Evolutionary conservation across 2,888 invertebrate genomes (phyloP).

Genomic region (Ypsolopha scabrella): DNA sequence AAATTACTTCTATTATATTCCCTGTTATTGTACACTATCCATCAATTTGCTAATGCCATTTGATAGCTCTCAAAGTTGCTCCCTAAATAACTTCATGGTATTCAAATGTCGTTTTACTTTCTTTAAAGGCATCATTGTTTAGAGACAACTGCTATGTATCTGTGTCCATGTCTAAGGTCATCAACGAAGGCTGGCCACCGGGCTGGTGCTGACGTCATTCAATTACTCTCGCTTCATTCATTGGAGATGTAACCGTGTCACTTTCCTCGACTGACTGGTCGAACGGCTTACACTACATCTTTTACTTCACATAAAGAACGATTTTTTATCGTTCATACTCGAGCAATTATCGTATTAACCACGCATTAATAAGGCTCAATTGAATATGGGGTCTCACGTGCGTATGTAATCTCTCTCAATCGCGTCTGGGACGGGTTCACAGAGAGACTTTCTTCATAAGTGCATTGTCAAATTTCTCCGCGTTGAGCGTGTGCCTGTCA

Average conservation of each 20-base stretch:
- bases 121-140: background rate
- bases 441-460: conserved; percentile 54
- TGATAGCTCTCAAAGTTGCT: background rate
- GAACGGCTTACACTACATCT: conserved; percentile 3
- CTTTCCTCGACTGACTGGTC: conserved; percentile 39
- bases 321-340: background rate
- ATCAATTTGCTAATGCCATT: conserved; percentile 3
- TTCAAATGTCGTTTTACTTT: background rate
- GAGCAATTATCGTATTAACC: conserved; percentile 8
- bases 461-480: conserved; percentile 59
- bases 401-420: conserved; percentile 29
- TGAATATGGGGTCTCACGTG: background rate
- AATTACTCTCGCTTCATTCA: conserved; percentile 46
- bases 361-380: background rate
- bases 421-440: conserved; percentile 36
- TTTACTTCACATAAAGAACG: conserved; percentile 5
- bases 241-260: conserved; percentile 40
- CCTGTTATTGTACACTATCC: conserved; percentile 2
- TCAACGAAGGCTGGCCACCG: conserved; percentile 6
- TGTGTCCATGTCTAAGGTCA: conserved; percentile 6
- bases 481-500: conserved; percentile 29
- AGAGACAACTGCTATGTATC: no score
- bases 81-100: background rate
- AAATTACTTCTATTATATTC: conserved; percentile 18
- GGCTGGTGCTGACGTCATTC: conserved; percentile 22